Conservation (phyloP, 2,888 invertebrate species). For the Mylabris sibirica region DNA sequence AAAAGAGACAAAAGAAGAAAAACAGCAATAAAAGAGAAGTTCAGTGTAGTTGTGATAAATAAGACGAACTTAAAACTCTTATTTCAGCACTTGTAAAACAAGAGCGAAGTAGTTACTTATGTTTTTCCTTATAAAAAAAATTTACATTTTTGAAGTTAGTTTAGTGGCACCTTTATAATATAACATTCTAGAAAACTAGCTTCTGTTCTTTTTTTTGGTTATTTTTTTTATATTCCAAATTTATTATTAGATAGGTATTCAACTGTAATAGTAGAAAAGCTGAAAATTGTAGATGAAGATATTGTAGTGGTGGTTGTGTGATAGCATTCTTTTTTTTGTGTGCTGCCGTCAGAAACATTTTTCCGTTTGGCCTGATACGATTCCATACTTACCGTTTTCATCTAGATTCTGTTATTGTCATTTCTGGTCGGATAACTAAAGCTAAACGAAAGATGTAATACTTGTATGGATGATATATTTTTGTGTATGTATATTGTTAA, state of each 20-base stretch:
- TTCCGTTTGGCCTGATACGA: slow-evolving; percentile 46
- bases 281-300: background rate
- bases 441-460: slow-evolving; percentile 5
- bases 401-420: slow-evolving; percentile 40
- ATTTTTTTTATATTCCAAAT: background rate
- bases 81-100: background rate
- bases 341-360: slow-evolving; percentile 43
- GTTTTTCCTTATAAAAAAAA: background rate
- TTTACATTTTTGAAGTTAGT: no score
- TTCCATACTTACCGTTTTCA: slow-evolving; percentile 27
- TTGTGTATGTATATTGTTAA: background rate
- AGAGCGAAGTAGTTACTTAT: background rate
- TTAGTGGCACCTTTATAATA: background rate
- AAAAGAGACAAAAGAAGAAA: background rate
- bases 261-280: slow-evolving; percentile 36
- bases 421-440: slow-evolving; percentile 25
- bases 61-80: background rate
- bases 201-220: background rate
- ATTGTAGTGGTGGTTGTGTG: slow-evolving; percentile 24
- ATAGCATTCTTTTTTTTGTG: slow-evolving; percentile 36
- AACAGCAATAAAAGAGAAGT: background rate
- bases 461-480: slow-evolving; percentile 13
- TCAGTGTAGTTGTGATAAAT: background rate
- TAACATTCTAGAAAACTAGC: background rate
- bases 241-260: slow-evolving; percentile 43